Conservation (phyloP, 2,888 invertebrate genomes). For the Norana najaformis region DNA sequence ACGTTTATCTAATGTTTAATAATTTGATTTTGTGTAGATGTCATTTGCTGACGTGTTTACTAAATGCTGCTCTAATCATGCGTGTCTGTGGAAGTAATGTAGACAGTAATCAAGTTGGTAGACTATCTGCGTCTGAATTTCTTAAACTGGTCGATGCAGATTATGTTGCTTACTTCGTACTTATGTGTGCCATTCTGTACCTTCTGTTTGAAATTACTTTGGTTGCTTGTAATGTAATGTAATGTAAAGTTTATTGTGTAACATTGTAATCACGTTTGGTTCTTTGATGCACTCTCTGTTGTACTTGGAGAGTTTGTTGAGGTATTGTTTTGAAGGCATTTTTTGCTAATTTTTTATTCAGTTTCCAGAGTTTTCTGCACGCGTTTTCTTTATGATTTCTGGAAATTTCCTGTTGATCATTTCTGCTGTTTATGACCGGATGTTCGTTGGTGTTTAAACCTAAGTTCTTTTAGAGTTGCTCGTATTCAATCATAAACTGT, state of each 20-base stretch:
- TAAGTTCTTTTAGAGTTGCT: not conserved
- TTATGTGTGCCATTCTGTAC: too few relatives aligned
- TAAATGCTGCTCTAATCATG: not conserved
- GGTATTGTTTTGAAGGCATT: not conserved
- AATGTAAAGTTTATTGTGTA: not conserved
- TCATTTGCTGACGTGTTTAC: not conserved
- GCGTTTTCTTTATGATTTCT: not conserved
- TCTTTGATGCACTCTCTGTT: not conserved
- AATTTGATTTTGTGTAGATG: not conserved
- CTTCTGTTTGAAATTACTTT: too few relatives aligned
- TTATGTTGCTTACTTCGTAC: too few relatives aligned
- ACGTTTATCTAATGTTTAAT: not conserved
- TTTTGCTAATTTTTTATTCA: not conserved
- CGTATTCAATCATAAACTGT: not conserved
- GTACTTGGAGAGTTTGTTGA: not conserved
- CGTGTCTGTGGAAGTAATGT: not conserved
- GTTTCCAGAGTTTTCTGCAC: not conserved
- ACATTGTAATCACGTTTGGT: not conserved
- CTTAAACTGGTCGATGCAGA: too few relatives aligned
- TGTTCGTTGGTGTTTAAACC: not conserved
- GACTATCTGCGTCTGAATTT: not conserved
- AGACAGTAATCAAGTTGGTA: not conserved
- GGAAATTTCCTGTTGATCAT: not conserved
- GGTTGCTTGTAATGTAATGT: too few relatives aligned
- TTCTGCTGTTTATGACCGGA: not conserved